Base-by-base conservation (phyloP, 2,113 vertebrate species). In the Rhynchomys soricoides region DNA sequence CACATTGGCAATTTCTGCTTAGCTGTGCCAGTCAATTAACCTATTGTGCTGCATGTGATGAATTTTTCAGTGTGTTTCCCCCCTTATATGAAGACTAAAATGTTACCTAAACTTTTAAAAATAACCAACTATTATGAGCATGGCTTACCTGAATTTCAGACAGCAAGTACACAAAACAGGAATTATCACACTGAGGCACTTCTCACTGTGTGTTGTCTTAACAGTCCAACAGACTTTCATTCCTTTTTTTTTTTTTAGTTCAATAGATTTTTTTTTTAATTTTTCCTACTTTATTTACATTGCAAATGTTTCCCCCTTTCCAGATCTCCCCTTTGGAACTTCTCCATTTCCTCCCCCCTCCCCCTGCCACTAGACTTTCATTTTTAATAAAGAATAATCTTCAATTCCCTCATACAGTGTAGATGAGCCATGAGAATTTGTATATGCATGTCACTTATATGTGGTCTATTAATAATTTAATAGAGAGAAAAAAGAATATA, bases 21-120 rank as follows among this genome's bases (percentile, higher is more conserved):
- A 94, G 77, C 12, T 97, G 3, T 13, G 40, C 12, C 93, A 57
- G n/a, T 50, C 22, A 96, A 96, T 79, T 91, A 82, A 64, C 95
- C 5, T 9, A n/a, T 96, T 96, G 91, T 87, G 11, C 59, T 62
- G 48, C 77, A 37, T 64, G 11, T 11, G 70, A 24, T 79, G 57
- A 66, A 86, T 52, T 31, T 91, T 34, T 64, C 29, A 11, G 12
- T 11, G 6, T 19, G 59, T 78, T 79, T 97, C 95, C 91, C 96
- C 91, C 68, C 71, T 17, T 74, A 22, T 94, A 34, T 81, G 83
- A 66, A 95, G 90, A 29, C 29, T 86, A 82, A 74, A 93, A 45
- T 86, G 50, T n/a, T 79, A 62, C 19, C 91, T 55, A 90, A 85
- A 74, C 6, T 89, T 29, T 10, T 78, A 94, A 7, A 45, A 52